phyloP scores from a whole-genome alignment of 2,888 invertebrate genomes.

The Sclerodermus sp. region DNA sequence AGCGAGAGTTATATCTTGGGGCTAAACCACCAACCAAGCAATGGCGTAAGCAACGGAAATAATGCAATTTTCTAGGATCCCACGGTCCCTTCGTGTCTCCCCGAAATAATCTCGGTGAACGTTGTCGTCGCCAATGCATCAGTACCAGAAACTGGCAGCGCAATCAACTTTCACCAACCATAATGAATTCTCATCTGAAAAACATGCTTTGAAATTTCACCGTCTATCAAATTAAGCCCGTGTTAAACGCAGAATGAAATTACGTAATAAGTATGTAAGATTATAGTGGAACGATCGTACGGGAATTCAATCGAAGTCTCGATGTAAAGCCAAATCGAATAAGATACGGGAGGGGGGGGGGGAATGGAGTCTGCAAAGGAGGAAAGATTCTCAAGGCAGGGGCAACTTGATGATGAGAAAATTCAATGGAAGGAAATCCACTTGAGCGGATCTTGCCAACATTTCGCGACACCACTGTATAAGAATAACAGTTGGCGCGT shows the following conservation, averaged over 20 bases:
- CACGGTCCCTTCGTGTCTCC: not conserved
- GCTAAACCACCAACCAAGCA: constrained; percentile 8
- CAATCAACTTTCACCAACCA: not conserved
- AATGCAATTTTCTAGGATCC: constrained; percentile 2
- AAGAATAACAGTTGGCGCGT: constrained; percentile 35
- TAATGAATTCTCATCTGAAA: not conserved
- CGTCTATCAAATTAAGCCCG: too few species aligned
- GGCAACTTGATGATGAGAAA: too few species aligned
- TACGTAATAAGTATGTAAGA: too few species aligned
- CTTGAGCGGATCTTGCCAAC: too few species aligned
- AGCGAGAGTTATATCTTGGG: constrained; percentile 2
- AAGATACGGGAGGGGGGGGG: too few species aligned
- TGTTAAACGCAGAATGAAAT: too few species aligned
- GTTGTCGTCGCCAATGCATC: not conserved
- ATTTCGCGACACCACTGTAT: constrained; percentile 25
- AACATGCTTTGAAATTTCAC: not conserved
- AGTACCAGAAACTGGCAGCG: not conserved
- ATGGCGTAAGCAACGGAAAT: constrained; percentile 14
- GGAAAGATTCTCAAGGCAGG: too few species aligned
- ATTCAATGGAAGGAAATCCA: too few species aligned
- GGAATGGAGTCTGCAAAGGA: too few species aligned
- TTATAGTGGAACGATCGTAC: too few species aligned
- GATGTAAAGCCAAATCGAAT: too few species aligned
- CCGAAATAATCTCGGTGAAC: not conserved
- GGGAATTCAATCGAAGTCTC: too few species aligned